A percentile compares a stretch with the other conserved stretches of the same genome.
Evolutionary conservation across 2,113 vertebrate genomes (phyloP).

Genomic region (Ariopsis seemanni): DNA sequence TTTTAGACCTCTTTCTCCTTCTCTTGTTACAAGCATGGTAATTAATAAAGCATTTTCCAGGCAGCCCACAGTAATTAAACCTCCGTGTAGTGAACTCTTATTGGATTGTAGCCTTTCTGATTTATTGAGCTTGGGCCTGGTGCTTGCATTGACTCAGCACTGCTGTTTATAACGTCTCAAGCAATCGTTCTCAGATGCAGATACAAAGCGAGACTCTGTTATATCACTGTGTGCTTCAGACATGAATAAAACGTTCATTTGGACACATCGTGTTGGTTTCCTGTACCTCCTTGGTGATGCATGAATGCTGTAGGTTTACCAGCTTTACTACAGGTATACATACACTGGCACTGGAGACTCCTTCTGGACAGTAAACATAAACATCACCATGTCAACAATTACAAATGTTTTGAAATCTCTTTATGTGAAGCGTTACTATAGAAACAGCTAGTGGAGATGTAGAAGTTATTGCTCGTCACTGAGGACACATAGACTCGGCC

Average conservation of each 20-base stretch:
- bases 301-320: too few relatives aligned
- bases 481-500: too few relatives aligned
- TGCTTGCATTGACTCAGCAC: not conserved
- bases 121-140: not conserved
- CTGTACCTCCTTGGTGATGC: too few relatives aligned
- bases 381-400: not conserved
- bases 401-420: not conserved
- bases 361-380: not conserved
- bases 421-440: not conserved
- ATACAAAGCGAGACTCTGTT: not conserved
- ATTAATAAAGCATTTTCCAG: constrained; percentile 33
- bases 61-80: constrained; percentile 17
- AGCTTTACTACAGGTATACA: too few relatives aligned
- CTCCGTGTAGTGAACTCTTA: not conserved
- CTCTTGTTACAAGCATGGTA: not conserved
- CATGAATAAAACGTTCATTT: too few relatives aligned
- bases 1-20: not conserved
- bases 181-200: not conserved
- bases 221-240: not conserved
- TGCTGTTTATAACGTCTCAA: not conserved
- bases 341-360: not conserved
- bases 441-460: not conserved
- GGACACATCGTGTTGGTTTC: too few relatives aligned
- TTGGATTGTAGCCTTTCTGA: not conserved
- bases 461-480: too few relatives aligned